Conservation (phyloP, 1,140 invertebrate species). For the Wiebesia pumilae region DNA sequence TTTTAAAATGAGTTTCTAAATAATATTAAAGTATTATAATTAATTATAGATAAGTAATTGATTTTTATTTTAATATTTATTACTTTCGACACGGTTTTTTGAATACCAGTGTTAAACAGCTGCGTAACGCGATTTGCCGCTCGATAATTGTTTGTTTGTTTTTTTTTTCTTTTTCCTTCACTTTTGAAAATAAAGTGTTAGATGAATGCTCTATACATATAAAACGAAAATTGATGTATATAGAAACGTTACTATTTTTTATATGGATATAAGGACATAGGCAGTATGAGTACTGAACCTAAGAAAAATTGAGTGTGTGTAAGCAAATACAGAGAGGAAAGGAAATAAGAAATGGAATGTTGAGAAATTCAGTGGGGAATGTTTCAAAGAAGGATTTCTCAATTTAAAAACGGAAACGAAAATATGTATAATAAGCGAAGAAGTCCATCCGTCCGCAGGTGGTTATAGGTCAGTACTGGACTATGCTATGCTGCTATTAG, state of each 20-base stretch:
- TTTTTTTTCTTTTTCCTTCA: constrained; percentile 1
- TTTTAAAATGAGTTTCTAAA: constrained; percentile 16
- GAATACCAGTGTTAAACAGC: constrained; percentile 24
- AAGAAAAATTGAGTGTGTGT: constrained; percentile 59
- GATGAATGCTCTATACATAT: constrained; percentile 52
- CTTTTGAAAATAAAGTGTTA: constrained; percentile 29
- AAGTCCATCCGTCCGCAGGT: constrained; percentile 72
- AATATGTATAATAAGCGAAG: constrained; percentile 34
- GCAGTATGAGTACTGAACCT: constrained; percentile 71
- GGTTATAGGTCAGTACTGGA: constrained; percentile 75
- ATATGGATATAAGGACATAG: constrained; percentile 65
- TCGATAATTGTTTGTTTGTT: constrained; percentile 42
- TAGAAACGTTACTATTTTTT: constrained; percentile 69
- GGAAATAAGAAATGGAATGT: constrained; percentile 40
- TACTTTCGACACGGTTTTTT: background rate
- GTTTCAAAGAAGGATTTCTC: constrained; percentile 36
- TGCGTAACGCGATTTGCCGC: constrained; percentile 57
- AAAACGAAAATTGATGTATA: constrained; percentile 57
- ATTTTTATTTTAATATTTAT: constrained; percentile 32
- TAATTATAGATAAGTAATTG: constrained; percentile 29
- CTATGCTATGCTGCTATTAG: constrained; percentile 73
- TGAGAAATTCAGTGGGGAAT: constrained; percentile 46
- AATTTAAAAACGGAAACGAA: constrained; percentile 34
- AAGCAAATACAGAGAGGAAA: constrained; percentile 27
- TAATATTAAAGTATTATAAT: constrained; percentile 37